phyloP scores from a whole-genome alignment of 1,140 invertebrate species.

The Protaetia brevitarsis region DNA sequence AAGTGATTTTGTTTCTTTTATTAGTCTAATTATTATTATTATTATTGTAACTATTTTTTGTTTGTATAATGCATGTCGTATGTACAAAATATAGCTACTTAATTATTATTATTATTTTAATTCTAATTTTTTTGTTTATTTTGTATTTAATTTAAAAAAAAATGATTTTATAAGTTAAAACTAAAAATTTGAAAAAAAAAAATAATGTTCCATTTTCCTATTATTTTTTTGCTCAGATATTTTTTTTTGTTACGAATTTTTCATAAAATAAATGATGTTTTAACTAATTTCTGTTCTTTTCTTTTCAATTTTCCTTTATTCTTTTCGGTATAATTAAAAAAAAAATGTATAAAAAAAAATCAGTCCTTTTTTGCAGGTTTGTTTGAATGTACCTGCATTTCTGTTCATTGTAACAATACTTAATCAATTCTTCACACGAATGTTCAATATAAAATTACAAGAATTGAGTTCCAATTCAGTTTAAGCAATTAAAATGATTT shows the following conservation, averaged over 20 bases:
- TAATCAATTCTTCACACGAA: no score
- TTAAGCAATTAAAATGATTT: no score
- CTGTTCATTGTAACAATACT: no score
- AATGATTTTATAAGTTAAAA: slow-evolving; percentile 9
- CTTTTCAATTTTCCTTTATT: slow-evolving; percentile 9
- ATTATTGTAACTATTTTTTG: neutral
- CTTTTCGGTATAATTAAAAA: neutral
- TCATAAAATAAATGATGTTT: slow-evolving; percentile 23
- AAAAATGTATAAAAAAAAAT: no score
- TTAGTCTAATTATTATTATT: slow-evolving; percentile 10
- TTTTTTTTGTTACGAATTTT: slow-evolving; percentile 16
- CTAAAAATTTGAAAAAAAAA: neutral
- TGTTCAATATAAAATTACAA: no score
- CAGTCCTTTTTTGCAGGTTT: no score
- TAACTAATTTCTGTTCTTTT: slow-evolving; percentile 7
- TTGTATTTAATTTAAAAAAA: slow-evolving; percentile 23
- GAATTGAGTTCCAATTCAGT: no score
- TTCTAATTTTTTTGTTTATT: slow-evolving; percentile 24
- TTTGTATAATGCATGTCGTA: slow-evolving; percentile 10
- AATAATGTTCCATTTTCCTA: slow-evolving; percentile 1
- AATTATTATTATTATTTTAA: slow-evolving; percentile 19
- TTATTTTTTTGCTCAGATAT: slow-evolving; percentile 22
- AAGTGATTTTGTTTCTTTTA: slow-evolving; percentile 21
- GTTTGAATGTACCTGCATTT: no score
- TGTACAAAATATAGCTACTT: slow-evolving; percentile 24